These are phyloP conservation scores for Nebria brevicollis DNA, from an alignment of 2,888 invertebrate species.

Conservation along the genomic window DNA sequence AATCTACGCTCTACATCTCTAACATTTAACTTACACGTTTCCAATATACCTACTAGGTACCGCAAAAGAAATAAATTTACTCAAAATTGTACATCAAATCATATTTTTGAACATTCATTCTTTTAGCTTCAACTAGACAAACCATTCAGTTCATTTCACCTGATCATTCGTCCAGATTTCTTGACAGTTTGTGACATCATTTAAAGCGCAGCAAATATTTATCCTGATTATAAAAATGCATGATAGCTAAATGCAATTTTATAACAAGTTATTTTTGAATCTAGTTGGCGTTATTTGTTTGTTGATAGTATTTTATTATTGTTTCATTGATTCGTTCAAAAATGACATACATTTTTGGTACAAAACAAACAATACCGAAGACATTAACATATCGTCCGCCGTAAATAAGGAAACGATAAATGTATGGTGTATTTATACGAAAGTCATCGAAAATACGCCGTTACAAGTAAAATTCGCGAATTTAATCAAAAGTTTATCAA, in stretches of 20 bases:
- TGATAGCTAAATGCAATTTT: conserved; percentile 35
- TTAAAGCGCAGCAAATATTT: conserved; percentile 27
- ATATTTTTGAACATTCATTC: too few relatives aligned
- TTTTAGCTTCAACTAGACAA: too few relatives aligned
- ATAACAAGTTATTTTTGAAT: conserved; percentile 29
- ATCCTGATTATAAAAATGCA: conserved; percentile 17
- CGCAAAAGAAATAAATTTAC: too few relatives aligned
- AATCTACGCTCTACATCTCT: neutral
- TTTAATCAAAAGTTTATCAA: conserved; percentile 65
- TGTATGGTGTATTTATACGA: conserved; percentile 70
- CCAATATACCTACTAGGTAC: too few relatives aligned
- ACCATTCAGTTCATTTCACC: too few relatives aligned
- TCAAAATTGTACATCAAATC: too few relatives aligned
- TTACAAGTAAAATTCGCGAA: conserved; percentile 66
- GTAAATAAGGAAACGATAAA: conserved; percentile 54
- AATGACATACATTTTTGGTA: conserved; percentile 29
- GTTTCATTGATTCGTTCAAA: conserved; percentile 24
- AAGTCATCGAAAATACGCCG: conserved; percentile 65
- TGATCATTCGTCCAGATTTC: neutral
- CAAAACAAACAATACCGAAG: conserved; percentile 25
- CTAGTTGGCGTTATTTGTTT: conserved; percentile 23
- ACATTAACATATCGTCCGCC: conserved; percentile 30
- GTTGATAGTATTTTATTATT: conserved; percentile 36
- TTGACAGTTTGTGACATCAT: conserved; percentile 4
- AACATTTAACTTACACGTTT: neutral